These are phyloP conservation scores for Choloepus hoffmanni DNA, from an alignment of 2,113 vertebrate species.

Conservation along the genomic window DNA sequence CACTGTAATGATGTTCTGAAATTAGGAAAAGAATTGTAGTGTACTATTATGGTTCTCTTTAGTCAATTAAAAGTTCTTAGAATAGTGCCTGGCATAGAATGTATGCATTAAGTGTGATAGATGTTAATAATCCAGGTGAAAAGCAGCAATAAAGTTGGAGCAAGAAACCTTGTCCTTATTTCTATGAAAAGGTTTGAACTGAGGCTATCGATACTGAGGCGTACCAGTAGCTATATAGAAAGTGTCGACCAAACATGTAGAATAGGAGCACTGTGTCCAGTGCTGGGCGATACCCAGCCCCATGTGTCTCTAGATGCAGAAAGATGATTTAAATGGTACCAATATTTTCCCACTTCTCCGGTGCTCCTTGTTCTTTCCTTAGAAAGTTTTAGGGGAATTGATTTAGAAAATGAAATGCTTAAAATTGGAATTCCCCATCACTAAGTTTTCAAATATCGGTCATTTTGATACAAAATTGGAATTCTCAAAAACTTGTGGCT, in stretches of 20 bases:
- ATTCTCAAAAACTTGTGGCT: background rate
- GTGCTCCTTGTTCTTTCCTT: background rate
- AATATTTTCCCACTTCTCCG: background rate
- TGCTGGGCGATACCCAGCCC: background rate
- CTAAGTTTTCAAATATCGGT: background rate
- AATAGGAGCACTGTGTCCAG: background rate
- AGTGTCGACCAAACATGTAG: background rate
- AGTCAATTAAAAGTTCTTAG: background rate
- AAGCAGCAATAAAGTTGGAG: background rate
- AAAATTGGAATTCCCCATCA: background rate
- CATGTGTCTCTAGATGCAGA: background rate
- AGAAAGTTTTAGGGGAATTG: background rate
- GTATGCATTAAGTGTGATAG: background rate
- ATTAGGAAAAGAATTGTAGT: conserved; percentile 5
- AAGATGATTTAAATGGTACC: background rate
- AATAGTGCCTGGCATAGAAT: background rate
- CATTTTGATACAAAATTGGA: background rate
- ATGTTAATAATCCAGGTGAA: background rate
- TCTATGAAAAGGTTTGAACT: background rate
- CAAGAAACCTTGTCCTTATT: background rate
- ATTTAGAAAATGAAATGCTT: background rate
- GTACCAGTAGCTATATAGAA: background rate
- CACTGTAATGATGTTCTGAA: conserved; percentile 33
- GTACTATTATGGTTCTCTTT: background rate
- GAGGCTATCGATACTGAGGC: background rate